These are phyloP conservation scores for Agrochola macilenta DNA, from an alignment of 2,888 invertebrate species.

Conservation along the genomic window DNA sequence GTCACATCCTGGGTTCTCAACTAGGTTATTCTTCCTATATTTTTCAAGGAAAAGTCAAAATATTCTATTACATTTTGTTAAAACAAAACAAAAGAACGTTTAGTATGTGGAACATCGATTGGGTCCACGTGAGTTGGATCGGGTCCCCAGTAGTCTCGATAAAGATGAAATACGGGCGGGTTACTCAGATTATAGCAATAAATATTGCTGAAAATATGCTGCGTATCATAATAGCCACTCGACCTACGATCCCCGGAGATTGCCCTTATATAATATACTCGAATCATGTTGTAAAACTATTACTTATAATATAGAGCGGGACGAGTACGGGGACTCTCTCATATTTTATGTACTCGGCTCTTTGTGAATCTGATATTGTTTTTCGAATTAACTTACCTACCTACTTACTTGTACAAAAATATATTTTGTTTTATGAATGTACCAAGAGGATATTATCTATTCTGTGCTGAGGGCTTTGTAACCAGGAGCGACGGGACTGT, in stretches of 20 bases:
- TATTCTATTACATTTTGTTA: background rate
- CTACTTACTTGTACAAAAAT: background rate
- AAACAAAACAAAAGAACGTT: constrained; percentile 42
- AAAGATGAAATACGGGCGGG: constrained; percentile 77
- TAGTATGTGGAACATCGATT: constrained; percentile 55
- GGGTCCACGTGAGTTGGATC: constrained; percentile 72
- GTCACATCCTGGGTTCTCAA: background rate
- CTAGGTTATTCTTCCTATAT: background rate
- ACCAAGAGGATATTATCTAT: background rate
- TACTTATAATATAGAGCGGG: constrained; percentile 41
- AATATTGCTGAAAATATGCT: constrained; percentile 78
- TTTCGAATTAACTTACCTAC: constrained; percentile 27
- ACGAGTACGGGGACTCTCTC: constrained; percentile 10
- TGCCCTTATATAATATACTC: constrained; percentile 63
- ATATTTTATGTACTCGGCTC: constrained; percentile 43
- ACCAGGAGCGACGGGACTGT: background rate
- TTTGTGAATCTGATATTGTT: constrained; percentile 59
- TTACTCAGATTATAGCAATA: constrained; percentile 78
- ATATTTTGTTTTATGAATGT: constrained; percentile 23
- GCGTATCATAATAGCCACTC: constrained; percentile 68
- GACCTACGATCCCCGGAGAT: constrained; percentile 68
- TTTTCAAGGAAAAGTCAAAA: constrained; percentile 12
- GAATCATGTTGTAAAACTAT: constrained; percentile 64
- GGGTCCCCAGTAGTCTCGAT: constrained; percentile 72
- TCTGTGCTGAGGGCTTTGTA: background rate